Base-by-base conservation (phyloP, 2,888 invertebrate genomes). In the Cheilosia vernalis region DNA sequence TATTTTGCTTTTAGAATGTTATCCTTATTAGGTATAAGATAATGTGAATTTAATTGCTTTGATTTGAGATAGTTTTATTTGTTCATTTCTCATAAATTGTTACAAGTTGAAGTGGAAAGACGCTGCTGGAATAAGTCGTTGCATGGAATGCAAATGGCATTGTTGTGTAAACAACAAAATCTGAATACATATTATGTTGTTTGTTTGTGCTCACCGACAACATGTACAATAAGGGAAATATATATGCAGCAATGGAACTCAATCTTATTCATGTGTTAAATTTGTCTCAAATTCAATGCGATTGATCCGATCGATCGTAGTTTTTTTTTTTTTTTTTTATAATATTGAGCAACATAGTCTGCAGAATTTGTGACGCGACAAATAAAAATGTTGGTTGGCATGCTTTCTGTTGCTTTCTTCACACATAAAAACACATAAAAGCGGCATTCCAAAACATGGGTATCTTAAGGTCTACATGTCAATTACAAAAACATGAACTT, bases 171-270 rank as follows among this genome's bases (percentile, higher is more conserved):
- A 37, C 19, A 49, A 56, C 27, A 40, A 9, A 56, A 49, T 49
- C 15, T 64, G 53, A 9, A 27, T 55, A 24, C 13, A 37, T 56
- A 24, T 33, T 30, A 27, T 58, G 58, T 63, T 67, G 61, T 30
- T 53, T 60, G 47, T 40, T 74, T 63, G 73, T 79, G 79, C 79
- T 83, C 83, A 83, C 83, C 83, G 83, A 83, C 79, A 83, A 67
- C 49, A 69, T 83, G 30, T 73, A 56, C 40, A 44, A 30, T 66
- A 33, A 66, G 40, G 19, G 17, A 33, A 24, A 33, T 40, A 37
- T 30, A 33, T 55, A 49, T 67, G 49, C 55, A 67, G 61, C 76
- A 51, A 63, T 55, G 33, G 37, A 73, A 73, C 33, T 67, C 40
- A 9, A 21, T 49, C 4, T 19, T 33, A 21, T 37, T 9, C 30